Evolutionary conservation across 2,888 invertebrate species (phyloP), one percentile per base, ranked within the genome.

Genomic region (Platypus cylindrus): DNA sequence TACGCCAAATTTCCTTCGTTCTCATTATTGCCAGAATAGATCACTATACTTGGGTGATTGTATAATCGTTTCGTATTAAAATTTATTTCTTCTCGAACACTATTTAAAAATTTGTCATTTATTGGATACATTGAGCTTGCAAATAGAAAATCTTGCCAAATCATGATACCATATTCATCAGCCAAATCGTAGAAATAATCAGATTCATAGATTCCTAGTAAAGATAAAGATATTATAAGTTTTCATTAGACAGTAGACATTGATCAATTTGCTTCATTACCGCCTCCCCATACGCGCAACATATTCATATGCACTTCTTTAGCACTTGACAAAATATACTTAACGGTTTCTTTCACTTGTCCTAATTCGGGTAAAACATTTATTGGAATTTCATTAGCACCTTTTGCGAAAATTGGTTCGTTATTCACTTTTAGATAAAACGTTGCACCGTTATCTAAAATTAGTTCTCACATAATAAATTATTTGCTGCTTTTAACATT

Each of bases 141-240:
- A 58, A 94, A 97, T 78, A 94, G 85, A 55, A 95, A 78, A 60
- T 97, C 97, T 59, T 97, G 95, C 95, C 95, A 98, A 34, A 98
- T 76, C 50, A 97, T 66, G 30, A 97, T 79, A 1, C 97, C 97
- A 31, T 83, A 65, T 52, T 81, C 70, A 56, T 97, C 94, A 36
- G 91, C 86, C 18, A 78, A 58, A 41, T 78, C 66, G 58, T 97
- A 97, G 60, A 97, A 94, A 36, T 73, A 70, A 47, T 94, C 85
- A 0, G 80, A 77, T 55, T 95, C 95, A 53, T 95, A 97, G 0
- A 89, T 65, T 0, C 93, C 31, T 30, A 17, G 4, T 3, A 24
- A 12, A n/a, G n/a, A n/a, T n/a, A 24, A 24, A 4, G 12, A 9
- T 5, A 20, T 20, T 5, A 20, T 7, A 9, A 20, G 20, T 5